Conservation (phyloP, 2,113 vertebrate genomes). For the Callipepla squamata region DNA sequence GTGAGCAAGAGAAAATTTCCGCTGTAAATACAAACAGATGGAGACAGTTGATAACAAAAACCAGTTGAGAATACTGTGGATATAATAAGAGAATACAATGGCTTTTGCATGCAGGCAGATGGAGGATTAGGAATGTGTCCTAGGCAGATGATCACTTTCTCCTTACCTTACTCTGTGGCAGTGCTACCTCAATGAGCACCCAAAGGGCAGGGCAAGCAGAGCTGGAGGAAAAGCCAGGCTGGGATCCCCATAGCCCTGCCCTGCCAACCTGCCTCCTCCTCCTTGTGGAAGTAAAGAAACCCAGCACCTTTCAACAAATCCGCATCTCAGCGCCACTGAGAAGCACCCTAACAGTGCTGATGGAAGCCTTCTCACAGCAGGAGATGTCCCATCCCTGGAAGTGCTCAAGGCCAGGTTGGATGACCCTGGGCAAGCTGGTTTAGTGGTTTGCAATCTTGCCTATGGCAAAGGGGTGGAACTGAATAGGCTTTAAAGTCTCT, state of each 20-base stretch:
- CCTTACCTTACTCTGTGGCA: not conserved
- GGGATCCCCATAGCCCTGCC: not conserved
- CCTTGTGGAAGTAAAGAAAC: no score
- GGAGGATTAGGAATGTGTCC: not conserved
- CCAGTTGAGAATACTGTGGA: not conserved
- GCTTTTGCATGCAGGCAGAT: not conserved
- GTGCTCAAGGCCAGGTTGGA: no score
- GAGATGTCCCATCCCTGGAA: no score
- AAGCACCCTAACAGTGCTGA: no score
- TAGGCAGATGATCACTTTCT: not conserved
- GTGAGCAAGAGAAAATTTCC: not conserved
- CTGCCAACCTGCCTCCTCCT: not conserved
- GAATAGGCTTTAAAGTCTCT: no score
- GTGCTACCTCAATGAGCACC: not conserved
- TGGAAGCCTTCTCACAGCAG: not conserved
- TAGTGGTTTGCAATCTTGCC: no score
- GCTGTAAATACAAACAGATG: not conserved
- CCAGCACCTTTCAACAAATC: not conserved
- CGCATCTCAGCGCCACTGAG: rapidly evolving
- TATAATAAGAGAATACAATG: not conserved
- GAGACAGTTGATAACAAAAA: not conserved
- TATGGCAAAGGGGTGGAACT: no score
- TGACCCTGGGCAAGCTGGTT: no score
- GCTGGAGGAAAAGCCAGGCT: not conserved
- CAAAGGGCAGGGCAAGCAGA: not conserved